Evolutionary conservation across 2,797 vertebrate species (phyloP), one percentile per base, ranked within the genome.

Genomic region (Sebastiscus albofasciatus): DNA sequence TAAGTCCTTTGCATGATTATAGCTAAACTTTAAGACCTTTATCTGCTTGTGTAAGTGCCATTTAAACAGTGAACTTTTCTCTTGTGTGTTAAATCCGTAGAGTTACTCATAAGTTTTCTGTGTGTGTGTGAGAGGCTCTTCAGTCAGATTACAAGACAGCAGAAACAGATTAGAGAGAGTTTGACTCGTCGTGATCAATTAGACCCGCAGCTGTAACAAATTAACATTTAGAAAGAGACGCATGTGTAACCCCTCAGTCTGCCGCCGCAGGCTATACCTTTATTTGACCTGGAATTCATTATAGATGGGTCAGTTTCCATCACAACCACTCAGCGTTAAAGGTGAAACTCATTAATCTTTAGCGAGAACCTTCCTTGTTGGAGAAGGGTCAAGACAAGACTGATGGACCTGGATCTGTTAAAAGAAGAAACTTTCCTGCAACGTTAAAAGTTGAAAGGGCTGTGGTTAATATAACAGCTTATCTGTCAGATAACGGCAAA

Each of bases 171-270:
- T 52, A 56, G 26, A 52, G n/a, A 24, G 33, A 67, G 34, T 58
- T 67, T 83, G 66, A 79, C 66, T 80, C 68, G 61, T 42, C 29
- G 36, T 58, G 77, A 84, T 79, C 65, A 84, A 85, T 89, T 85
- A 87, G 89, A 77, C 20, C 59, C 0, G 39, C n/a, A 18, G 20
- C 27, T 52, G 70, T 68, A 81, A 87, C 16, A 27, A 83, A 80
- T 90, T 79, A 85, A 88, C 72, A 90, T 91, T 89, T 86, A 52
- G 31, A 79, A 76, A 89, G 89, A 95, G 91, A 93, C 80, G 88
- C 81, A 89, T 85, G 94, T 93, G 92, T 79, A 90, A 94, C 85
- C 94, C 91, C 66, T 27, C 72, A 83, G 83, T 88, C 85, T 80
- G 87, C 81, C 70, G 82, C 87, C 39, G 76, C 90, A 82, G 80